Percentiles rank a stretch among this genome's conserved stretches.
Conservation (phyloP, 2,797 vertebrate genomes). For the Squalus acanthias region DNA sequence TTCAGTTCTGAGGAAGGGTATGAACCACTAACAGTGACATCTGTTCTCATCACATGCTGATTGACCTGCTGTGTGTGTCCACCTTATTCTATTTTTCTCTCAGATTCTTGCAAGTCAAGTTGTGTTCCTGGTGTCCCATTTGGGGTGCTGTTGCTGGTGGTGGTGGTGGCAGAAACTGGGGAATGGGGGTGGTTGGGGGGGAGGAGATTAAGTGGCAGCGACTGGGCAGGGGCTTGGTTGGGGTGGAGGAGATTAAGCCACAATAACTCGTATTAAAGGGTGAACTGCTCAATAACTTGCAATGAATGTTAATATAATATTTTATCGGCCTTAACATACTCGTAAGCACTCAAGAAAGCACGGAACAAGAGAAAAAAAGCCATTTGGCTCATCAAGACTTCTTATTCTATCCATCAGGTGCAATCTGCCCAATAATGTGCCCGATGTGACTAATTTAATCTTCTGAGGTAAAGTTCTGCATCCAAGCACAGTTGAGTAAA, state of each 20-base stretch:
- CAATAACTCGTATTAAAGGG: neutral
- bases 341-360: neutral
- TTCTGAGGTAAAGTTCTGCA: neutral
- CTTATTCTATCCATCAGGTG: neutral
- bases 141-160: neutral
- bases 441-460: neutral
- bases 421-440: neutral
- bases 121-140: neutral
- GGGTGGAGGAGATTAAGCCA: neutral
- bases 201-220: neutral
- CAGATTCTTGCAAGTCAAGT: neutral
- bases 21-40: too few species aligned
- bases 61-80: too few species aligned
- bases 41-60: neutral
- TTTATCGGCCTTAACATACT: neutral
- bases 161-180: neutral
- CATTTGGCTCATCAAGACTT: neutral
- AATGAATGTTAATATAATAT: neutral
- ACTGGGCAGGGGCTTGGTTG: neutral
- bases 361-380: neutral
- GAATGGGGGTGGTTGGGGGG: neutral
- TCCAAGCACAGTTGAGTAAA: neutral
- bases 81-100: neutral
- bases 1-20: too few species aligned
- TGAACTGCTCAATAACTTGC: neutral